Base-by-base conservation (phyloP, 2,888 invertebrate genomes). In the Ormyrus nitidulus region DNA sequence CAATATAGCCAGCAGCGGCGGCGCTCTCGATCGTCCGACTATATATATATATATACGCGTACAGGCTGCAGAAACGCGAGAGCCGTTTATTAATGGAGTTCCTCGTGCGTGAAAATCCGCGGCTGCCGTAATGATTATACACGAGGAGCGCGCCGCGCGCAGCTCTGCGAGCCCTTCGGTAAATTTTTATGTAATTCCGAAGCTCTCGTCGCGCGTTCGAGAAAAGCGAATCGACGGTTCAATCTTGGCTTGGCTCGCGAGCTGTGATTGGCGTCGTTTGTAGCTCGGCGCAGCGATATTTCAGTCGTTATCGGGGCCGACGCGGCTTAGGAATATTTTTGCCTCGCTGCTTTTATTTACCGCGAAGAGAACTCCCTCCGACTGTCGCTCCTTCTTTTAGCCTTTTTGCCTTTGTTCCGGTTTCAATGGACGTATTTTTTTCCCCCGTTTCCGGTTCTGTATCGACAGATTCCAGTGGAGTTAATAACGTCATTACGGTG, bases 1-100 rank as follows among this genome's bases (percentile, higher is more conserved):
- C 19, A 11, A 34, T 34, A 34, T 0, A 34, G 34, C 34, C 34
- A 34, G 34, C 34, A 13, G 13, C 6, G 13, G 5, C 19, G 6
- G 59, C 19, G 59, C 19, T 51, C 8, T 51, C 34, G 34, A 34
- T 34, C 44, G n/a, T 7, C 6, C 0, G 9, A n/a, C 34, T 48
- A 65, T 68, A 54, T 19, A 53, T 6, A 66, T 53, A 49, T 13
- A 19, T 19, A 11, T 13, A 13, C 54, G 56, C 61, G 4, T 34
- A 34, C 34, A 34, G 34, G 34, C 34, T 34, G 34, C 34, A 34
- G 34, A 34, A 34, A 34, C 34, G 62, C 73, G 66, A 62, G 51
- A 74, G 46, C 65, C 59, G 19, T 79, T 79, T 81, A 81, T 82
- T 79, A 82, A 81, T 77, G 70, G 74, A 62, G 46, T 46, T 9